Base-by-base conservation (phyloP, 2,113 vertebrate genomes). In the Dicrurus megarhynchus region DNA sequence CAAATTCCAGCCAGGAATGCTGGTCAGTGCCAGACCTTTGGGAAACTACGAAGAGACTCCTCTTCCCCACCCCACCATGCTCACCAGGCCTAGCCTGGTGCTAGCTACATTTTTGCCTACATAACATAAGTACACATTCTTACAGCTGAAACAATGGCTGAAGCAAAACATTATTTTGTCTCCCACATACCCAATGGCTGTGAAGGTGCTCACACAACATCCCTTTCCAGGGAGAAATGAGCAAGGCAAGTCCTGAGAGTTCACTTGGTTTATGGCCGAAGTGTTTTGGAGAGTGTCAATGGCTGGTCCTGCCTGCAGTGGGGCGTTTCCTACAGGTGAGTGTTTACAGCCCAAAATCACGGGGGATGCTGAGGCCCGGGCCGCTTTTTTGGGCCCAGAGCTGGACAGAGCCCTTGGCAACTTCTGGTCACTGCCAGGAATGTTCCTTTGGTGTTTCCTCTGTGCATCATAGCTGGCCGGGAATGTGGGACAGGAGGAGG, bases 201-300 rank as follows among this genome's bases (percentile, higher is more conserved):
- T 94, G 97, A 89, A 88, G 83, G 59, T 80, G 95, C 98, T 98
- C 94, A 90, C 98, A 98, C 82, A 97, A 98, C 96, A 98, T 95
- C 93, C 85, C 23, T 94, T 97, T 97, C 96, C 95, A 96, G 68
- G 96, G 97, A 97, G 97, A 97, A 97, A 98, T 97, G 93, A 98
- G 92, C 96, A 93, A 97, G 95, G 93, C 60, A 93, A 98, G 95
- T 96, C 95, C 90, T 32, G 79, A 19, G 69, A 90, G 96, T 95
- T 97, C 81, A 78, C 76, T 90, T 90, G 92, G 93, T 95, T 91
- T 91, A 76, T 61, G 89, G 85, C 84, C 28, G 96, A 97, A 96
- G 96, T 87, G 70, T 87, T 65, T 47, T 90, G 75, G 89, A 49
- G 85, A 73, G 64, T 90, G 92, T 97, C 97, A 53, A 97, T 91